Base-by-base conservation (phyloP, 2,888 invertebrate genomes). In the Drosophila antonietae region DNA sequence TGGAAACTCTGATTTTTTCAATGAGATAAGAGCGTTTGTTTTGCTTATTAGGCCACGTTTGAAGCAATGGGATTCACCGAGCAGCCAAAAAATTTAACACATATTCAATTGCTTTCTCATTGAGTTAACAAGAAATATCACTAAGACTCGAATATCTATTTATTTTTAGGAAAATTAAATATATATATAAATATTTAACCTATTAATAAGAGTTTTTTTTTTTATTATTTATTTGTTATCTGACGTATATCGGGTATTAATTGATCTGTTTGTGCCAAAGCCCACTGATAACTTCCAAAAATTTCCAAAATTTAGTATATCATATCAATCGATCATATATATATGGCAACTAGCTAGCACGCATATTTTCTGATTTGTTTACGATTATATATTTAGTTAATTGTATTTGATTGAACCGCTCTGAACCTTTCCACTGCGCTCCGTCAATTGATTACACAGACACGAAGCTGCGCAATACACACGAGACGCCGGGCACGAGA, bases 391-490 rank as follows among this genome's bases (percentile, higher is more conserved):
- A 49, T 44, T 62, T 60, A 43, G 70, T 39, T 65, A 60, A 74
- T 57, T 66, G 47, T 74, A 66, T 58, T 59, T n/a, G 28, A 15
- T 62, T 65, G 53, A 78, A 53, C 71, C 58, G 53, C 18, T 51
- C 51, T 64, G 33, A 71, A 71, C 59, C 53, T 70, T 64, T 64
- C 75, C 61, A 58, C 59, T 15, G 37, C 33, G 46, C 62, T 2
- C 10, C 65, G 66, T 51, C 37, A 70, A 79, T 76, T 76, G 75
- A 76, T 76, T 76, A 68, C 59, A 64, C 41, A 9, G 39, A 33
- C 39, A 58, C 58, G 15, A 47, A 70, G 70, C 79, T 61, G 66
- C 66, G 70, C 79, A 75, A 20, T 74, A 75, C 18, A 53, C 79
- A 67, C 70, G 79, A 67, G 75, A 78, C 74, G 59, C 43, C 28